A percentile compares a stretch with the other conserved stretches of the same genome.
Conservation (phyloP, 2,888 invertebrate species). For the Phyllotreta striolata region DNA sequence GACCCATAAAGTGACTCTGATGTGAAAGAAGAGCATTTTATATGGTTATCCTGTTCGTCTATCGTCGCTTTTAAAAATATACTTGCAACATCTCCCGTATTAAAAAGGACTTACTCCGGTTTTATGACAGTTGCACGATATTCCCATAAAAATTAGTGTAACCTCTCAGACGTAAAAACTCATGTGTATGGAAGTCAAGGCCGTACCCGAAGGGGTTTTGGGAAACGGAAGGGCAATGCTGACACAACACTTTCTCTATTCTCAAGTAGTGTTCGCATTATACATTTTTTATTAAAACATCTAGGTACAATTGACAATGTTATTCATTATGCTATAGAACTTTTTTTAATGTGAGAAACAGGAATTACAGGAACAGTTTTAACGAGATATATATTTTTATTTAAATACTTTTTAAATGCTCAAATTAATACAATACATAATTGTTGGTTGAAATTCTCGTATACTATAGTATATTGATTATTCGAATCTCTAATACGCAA, state of each 20-base stretch:
- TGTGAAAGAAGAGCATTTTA: constrained; percentile 52
- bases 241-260: background rate
- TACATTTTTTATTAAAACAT: no score
- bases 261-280: no score
- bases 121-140: constrained; percentile 40
- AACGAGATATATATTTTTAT: no score
- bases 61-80: constrained; percentile 43
- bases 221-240: background rate
- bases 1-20: constrained; percentile 55
- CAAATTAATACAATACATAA: background rate
- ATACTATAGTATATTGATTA: no score
- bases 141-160: constrained; percentile 38
- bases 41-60: constrained; percentile 48
- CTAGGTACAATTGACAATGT: no score
- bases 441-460: background rate
- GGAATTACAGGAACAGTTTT: no score
- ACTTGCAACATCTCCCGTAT: constrained; percentile 38
- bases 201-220: constrained; percentile 7
- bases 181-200: constrained; percentile 7
- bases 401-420: no score
- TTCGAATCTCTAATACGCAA: no score
- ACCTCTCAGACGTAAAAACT: constrained; percentile 29
- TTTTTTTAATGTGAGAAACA: no score
- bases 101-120: constrained; percentile 41
- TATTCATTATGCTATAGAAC: no score